Conservation (phyloP, 1,140 invertebrate species). For the Temnothorax curvispinosus region DNA sequence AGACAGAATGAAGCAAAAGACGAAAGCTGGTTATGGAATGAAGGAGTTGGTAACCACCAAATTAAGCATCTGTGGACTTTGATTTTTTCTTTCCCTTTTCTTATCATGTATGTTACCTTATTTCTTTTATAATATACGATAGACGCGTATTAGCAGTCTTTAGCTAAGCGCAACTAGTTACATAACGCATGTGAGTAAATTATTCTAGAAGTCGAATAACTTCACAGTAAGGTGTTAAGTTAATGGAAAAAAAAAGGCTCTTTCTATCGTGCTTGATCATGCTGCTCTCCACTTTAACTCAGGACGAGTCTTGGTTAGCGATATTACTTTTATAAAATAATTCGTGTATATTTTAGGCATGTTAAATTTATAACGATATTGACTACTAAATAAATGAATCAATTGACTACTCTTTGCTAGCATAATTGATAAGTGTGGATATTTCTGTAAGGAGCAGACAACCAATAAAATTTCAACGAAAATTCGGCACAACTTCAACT, state of each 20-base stretch:
- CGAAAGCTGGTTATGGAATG: conserved; percentile 26
- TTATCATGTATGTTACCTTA: conserved; percentile 69
- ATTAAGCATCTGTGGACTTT: conserved; percentile 71
- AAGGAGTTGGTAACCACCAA: conserved; percentile 53
- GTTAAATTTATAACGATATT: conserved; percentile 84
- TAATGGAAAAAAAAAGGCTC: conserved; percentile 34
- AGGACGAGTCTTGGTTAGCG: conserved; percentile 80
- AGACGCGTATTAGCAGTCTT: conserved; percentile 61
- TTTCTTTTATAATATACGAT: conserved; percentile 65
- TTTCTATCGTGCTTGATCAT: conserved; percentile 76
- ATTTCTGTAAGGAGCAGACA: conserved; percentile 82
- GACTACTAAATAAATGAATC: conserved; percentile 81
- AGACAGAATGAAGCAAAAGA: conserved; percentile 1
- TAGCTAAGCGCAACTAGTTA: conserved; percentile 62
- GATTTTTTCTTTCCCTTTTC: conserved; percentile 70
- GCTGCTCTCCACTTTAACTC: conserved; percentile 78
- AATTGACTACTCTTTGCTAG: conserved; percentile 82
- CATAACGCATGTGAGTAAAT: conserved; percentile 67
- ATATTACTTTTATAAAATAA: conserved; percentile 81
- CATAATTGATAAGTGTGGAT: conserved; percentile 81
- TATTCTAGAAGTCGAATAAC: conserved; percentile 70
- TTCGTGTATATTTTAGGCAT: conserved; percentile 84
- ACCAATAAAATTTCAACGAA: conserved; percentile 81
- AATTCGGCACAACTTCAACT: conserved; percentile 76
- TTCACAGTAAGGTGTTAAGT: conserved; percentile 51